Evolutionary conservation across 92 coral and sea anemone species (phyloP).

Genomic region (Virgularia gustaviana): DNA sequence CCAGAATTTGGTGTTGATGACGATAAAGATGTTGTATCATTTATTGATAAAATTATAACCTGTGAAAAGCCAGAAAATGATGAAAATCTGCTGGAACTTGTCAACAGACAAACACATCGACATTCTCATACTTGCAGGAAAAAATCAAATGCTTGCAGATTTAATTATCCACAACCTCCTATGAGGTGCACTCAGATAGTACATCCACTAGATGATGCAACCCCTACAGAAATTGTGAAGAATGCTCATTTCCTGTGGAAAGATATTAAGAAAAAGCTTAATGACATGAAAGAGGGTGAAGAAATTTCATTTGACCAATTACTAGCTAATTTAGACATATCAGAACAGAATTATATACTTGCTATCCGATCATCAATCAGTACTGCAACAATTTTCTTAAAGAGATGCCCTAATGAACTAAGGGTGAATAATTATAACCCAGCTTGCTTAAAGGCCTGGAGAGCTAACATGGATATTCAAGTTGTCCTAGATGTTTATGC

Average conservation of each 20-base stretch:
- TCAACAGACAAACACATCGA: slow-evolving; percentile 41
- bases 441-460: slow-evolving; percentile 47
- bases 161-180: slow-evolving; percentile 37
- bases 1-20: slow-evolving; percentile 36
- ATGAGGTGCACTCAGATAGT: slow-evolving; percentile 41
- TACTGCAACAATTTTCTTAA: slow-evolving; percentile 44
- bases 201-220: slow-evolving; percentile 40
- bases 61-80: slow-evolving; percentile 44
- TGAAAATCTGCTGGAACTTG: slow-evolving; percentile 32
- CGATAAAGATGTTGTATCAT: slow-evolving; percentile 23
- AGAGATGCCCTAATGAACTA: slow-evolving; percentile 37
- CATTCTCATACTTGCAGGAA: slow-evolving; percentile 57
- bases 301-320: slow-evolving; percentile 63
- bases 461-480: slow-evolving; percentile 52
- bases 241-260: slow-evolving; percentile 47
- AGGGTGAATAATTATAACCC: slow-evolving; percentile 42
- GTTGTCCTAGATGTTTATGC: slow-evolving; percentile 51
- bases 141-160: slow-evolving; percentile 36
- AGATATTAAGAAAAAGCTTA: slow-evolving; percentile 40
- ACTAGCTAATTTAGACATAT: too few relatives aligned
- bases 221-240: slow-evolving; percentile 4
- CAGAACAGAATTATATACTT: slow-evolving; percentile 53
- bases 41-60: slow-evolving; percentile 55
- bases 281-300: slow-evolving; percentile 55
- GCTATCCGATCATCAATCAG: slow-evolving; percentile 47